These are phyloP conservation scores for Drosophila kanekoi DNA, from an alignment of 2,888 invertebrate species.

Conservation along the genomic window DNA sequence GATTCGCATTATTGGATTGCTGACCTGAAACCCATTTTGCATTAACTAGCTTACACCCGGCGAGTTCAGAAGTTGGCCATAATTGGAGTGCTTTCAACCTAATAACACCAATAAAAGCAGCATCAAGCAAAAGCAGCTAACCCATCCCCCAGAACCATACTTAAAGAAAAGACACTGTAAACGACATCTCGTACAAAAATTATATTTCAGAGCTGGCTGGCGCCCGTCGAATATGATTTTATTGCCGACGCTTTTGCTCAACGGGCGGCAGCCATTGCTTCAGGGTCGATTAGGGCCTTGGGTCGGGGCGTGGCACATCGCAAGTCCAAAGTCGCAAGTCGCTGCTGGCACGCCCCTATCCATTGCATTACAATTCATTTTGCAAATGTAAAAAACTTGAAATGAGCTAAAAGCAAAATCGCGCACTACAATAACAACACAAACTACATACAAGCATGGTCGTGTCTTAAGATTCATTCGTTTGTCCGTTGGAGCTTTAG, in stretches of 20 bases:
- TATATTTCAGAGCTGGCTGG: constrained; percentile 82
- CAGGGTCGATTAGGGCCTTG: constrained; percentile 25
- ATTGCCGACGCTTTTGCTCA: constrained; percentile 56
- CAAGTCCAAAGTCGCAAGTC: constrained; percentile 26
- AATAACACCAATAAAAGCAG: constrained; percentile 77
- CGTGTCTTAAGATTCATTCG: constrained; percentile 43
- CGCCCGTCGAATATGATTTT: constrained; percentile 84
- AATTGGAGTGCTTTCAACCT: constrained; percentile 77
- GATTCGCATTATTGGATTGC: constrained; percentile 71
- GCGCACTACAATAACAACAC: constrained; percentile 15
- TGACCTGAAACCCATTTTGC: constrained; percentile 75
- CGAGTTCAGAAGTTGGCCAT: constrained; percentile 51
- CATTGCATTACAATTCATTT: constrained; percentile 79
- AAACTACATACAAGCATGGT: constrained; percentile 9
- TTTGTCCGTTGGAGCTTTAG: constrained; percentile 19
- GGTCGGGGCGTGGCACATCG: constrained; percentile 32
- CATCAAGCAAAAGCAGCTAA: constrained; percentile 38
- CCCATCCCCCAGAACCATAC: constrained; percentile 3
- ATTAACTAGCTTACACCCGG: constrained; percentile 68
- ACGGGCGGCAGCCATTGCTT: constrained; percentile 51
- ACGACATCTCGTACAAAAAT: constrained; percentile 75
- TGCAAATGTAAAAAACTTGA: constrained; percentile 79
- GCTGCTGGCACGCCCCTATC: constrained; percentile 53
- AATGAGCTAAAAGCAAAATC: constrained; percentile 47
- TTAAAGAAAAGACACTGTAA: constrained; percentile 55